These are phyloP conservation scores for Arvicanthis niloticus DNA, from an alignment of 2,113 vertebrate species.

Conservation along the genomic window DNA sequence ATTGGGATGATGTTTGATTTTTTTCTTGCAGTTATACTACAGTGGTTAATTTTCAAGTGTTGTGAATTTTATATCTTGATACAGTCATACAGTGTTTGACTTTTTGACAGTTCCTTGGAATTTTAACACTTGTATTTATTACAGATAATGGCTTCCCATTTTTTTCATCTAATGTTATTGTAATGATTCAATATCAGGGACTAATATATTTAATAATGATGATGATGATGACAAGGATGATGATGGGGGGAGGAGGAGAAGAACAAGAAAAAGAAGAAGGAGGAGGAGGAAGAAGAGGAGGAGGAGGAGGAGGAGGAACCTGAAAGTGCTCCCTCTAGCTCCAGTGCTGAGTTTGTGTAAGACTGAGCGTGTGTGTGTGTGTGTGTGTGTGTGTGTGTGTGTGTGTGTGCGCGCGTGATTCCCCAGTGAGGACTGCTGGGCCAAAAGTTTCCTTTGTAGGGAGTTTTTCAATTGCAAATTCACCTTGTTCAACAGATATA, in stretches of 20 bases:
- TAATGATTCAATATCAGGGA: background rate
- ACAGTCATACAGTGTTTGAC: background rate
- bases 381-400: background rate
- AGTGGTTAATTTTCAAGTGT: background rate
- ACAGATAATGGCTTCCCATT: background rate
- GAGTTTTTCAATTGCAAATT: conserved; percentile 25
- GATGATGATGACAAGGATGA: too few relatives aligned
- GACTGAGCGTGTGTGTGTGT: background rate
- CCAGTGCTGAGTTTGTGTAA: background rate
- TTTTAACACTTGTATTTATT: background rate
- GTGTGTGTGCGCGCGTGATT: background rate
- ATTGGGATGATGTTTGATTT: background rate
- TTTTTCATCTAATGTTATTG: conserved; percentile 6
- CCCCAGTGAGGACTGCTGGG: background rate
- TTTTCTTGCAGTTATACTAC: background rate
- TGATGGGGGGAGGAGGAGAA: too few relatives aligned
- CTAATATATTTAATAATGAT: background rate
- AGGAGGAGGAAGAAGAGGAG: background rate
- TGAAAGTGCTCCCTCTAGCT: conserved; percentile 4
- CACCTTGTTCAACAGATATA: background rate
- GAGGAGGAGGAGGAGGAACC: too few relatives aligned
- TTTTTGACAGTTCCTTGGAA: background rate
- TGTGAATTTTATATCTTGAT: background rate
- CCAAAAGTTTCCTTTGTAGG: conserved; percentile 18
- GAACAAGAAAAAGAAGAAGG: background rate